These are phyloP conservation scores for Tenthredo mesomela DNA, from an alignment of 2,888 invertebrate species.

Conservation along the genomic window DNA sequence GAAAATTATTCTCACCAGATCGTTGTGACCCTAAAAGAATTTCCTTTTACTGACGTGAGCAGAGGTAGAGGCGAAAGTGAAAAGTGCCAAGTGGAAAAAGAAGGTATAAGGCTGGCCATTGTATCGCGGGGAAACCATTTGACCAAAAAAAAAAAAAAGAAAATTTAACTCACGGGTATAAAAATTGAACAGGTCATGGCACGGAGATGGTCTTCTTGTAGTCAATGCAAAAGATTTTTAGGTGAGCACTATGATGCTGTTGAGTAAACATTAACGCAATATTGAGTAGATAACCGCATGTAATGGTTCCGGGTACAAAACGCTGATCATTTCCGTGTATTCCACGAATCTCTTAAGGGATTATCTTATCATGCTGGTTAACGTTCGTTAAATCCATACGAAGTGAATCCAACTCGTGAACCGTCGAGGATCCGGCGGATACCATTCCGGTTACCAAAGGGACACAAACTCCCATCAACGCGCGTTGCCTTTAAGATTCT, in stretches of 20 bases:
- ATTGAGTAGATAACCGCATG: background rate
- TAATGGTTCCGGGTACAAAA: background rate
- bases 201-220: background rate
- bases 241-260: background rate
- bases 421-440: background rate
- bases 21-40: background rate
- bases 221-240: background rate
- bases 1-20: conserved; percentile 17
- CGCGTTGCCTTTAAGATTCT: background rate
- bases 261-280: background rate
- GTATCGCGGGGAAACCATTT: background rate
- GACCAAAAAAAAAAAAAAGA: too few species aligned
- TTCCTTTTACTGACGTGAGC: too few species aligned
- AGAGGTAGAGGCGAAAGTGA: background rate
- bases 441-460: background rate
- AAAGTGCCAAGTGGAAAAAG: background rate
- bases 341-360: conserved; percentile 16
- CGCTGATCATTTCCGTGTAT: conserved; percentile 38
- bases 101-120: background rate
- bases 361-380: conserved; percentile 24
- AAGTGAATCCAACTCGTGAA: background rate
- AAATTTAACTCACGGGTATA: background rate
- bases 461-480: background rate
- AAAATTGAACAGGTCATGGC: background rate
- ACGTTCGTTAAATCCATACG: conserved; percentile 16